Percentiles rank a stretch among this genome's conserved stretches.
Evolutionary conservation across 2,113 vertebrate genomes (phyloP).

Genomic region (Peromyscus leucopus): DNA sequence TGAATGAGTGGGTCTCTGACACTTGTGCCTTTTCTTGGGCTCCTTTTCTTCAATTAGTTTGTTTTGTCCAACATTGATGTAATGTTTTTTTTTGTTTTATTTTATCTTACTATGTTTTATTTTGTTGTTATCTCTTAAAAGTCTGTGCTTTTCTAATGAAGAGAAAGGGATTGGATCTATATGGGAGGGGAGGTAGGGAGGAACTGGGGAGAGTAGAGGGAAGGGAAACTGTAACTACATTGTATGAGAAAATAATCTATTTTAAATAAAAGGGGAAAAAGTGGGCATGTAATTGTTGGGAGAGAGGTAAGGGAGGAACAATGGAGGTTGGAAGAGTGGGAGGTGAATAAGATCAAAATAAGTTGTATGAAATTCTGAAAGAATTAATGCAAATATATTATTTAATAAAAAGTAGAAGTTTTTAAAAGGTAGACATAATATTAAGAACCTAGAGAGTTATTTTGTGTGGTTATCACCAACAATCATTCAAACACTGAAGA

Average conservation of each 20-base stretch:
- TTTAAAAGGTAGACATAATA: background rate
- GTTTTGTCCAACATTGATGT: background rate
- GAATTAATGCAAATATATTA: no score
- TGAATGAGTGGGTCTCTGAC: background rate
- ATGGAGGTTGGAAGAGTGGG: background rate
- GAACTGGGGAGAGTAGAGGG: background rate
- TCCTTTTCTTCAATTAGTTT: background rate
- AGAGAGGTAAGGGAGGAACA: background rate
- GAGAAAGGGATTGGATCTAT: background rate
- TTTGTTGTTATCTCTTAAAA: background rate
- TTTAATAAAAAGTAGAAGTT: background rate
- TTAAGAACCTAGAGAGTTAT: background rate
- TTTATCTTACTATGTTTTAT: background rate
- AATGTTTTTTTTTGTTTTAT: background rate
- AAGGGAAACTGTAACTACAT: background rate
- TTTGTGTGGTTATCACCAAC: background rate
- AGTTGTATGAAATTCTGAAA: no score
- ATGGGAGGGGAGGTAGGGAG: background rate
- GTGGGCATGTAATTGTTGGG: background rate
- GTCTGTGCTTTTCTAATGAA: background rate
- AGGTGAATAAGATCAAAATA: no score
- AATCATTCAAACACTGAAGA: constrained; percentile 49
- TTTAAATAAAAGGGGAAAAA: background rate
- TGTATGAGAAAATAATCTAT: background rate
- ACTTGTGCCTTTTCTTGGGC: background rate